Conservation (phyloP, 2,797 vertebrate genomes). For the Epinephelus awoara region DNA sequence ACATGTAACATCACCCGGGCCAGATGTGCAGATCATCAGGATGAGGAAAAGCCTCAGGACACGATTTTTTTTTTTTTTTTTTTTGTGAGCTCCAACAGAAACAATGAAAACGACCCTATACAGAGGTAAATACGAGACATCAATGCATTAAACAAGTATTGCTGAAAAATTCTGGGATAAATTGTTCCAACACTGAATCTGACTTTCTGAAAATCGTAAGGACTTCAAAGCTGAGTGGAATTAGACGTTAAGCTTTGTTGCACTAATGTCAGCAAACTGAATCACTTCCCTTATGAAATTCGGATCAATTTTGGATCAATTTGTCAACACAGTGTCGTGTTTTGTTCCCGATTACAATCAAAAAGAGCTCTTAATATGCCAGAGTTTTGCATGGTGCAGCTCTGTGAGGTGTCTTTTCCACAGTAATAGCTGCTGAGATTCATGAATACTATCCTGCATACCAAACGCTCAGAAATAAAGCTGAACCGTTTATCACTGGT, state of each 20-base stretch:
- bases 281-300: background rate
- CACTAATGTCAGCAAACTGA: background rate
- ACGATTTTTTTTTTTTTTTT: too few species aligned
- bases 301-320: background rate
- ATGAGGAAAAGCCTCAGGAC: too few species aligned
- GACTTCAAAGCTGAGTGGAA: background rate
- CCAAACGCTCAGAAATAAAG: background rate
- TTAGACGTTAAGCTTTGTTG: background rate
- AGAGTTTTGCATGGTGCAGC: background rate
- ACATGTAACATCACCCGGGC: too few species aligned
- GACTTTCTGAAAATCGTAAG: background rate
- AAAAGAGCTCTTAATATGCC: background rate
- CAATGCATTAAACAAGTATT: too few species aligned
- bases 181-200: background rate
- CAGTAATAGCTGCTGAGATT: background rate
- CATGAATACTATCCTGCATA: background rate
- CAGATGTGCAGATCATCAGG: too few species aligned
- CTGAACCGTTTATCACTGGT: background rate
- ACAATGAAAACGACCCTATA: background rate
- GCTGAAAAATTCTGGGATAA: background rate
- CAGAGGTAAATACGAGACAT: background rate
- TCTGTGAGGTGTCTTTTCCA: too few species aligned
- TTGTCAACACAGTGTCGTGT: background rate
- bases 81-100: background rate
- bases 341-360: background rate